Evolutionary conservation across 2,888 invertebrate species (phyloP).

Genomic region (Synanthedon andrenaeformis): DNA sequence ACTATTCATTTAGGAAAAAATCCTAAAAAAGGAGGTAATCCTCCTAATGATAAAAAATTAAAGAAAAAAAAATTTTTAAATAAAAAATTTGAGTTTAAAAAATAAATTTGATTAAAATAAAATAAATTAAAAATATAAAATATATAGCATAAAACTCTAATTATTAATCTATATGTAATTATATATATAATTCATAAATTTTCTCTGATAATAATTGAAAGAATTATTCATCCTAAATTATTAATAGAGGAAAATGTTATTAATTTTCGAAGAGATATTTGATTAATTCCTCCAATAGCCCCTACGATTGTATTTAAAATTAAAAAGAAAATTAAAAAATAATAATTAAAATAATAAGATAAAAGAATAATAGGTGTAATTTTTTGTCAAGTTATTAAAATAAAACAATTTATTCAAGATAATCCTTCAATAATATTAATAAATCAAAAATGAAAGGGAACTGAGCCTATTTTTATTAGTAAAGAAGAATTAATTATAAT

Average conservation of each 20-base stretch:
- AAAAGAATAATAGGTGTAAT: conserved; percentile 71
- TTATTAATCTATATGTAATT: conserved; percentile 52
- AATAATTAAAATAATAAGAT: conserved; percentile 51
- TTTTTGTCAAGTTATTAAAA: conserved; percentile 75
- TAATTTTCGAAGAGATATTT: conserved; percentile 69
- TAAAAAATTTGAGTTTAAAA: conserved; percentile 37
- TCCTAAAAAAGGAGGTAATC: conserved; percentile 72
- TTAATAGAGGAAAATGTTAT: conserved; percentile 74
- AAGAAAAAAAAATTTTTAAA: conserved; percentile 63
- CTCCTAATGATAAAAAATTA: conserved; percentile 70
- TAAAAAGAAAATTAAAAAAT: conserved; percentile 51
- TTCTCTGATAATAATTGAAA: conserved; percentile 52
- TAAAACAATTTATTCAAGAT: conserved; percentile 66
- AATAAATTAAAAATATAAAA: conserved; percentile 60
- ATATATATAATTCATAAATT: conserved; percentile 58
- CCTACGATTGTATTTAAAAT: conserved; percentile 58
- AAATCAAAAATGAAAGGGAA: conserved; percentile 73
- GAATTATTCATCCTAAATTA: conserved; percentile 71
- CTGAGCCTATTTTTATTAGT: conserved; percentile 69
- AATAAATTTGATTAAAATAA: conserved; percentile 65
- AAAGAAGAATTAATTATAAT: conserved; percentile 48
- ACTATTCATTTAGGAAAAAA: conserved; percentile 73
- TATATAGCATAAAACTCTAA: conserved; percentile 47
- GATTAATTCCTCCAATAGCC: conserved; percentile 64
- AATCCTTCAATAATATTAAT: conserved; percentile 71